These are phyloP conservation scores for Mythimna impura DNA, from an alignment of 2,888 invertebrate genomes.

Conservation along the genomic window DNA sequence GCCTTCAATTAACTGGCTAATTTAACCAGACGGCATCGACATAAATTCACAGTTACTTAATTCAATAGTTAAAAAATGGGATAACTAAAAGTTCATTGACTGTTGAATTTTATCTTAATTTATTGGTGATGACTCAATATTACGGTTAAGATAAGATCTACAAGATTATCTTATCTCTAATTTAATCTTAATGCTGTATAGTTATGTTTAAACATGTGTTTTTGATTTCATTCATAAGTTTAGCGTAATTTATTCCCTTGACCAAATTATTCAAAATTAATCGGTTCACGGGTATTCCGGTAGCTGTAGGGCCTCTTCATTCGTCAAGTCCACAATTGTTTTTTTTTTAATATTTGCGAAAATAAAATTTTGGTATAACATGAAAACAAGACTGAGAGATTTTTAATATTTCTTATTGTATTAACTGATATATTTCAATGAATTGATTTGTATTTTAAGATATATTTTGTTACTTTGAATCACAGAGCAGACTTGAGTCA, in stretches of 20 bases:
- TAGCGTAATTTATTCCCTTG: neutral
- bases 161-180: constrained; percentile 13
- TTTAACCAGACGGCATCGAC: too few species aligned
- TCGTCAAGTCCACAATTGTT: neutral
- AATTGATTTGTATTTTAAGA: too few species aligned
- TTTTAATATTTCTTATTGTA: too few species aligned
- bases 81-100: neutral
- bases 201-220: neutral
- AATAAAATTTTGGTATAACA: neutral
- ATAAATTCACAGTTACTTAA: neutral
- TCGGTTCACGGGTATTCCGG: neutral
- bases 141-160: constrained; percentile 1
- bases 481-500: too few species aligned
- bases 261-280: constrained; percentile 9
- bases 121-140: neutral
- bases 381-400: neutral
- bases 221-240: neutral
- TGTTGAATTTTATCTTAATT: neutral
- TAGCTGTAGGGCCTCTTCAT: neutral
- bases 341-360: neutral
- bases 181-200: neutral
- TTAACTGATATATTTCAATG: too few species aligned
- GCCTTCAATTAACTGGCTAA: too few species aligned
- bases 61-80: neutral
- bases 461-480: too few species aligned